Percentiles rank a stretch among this genome's conserved stretches.
These are phyloP conservation scores for Hippocampus comes DNA, from an alignment of 2,113 vertebrate species.

Conservation along the genomic window DNA sequence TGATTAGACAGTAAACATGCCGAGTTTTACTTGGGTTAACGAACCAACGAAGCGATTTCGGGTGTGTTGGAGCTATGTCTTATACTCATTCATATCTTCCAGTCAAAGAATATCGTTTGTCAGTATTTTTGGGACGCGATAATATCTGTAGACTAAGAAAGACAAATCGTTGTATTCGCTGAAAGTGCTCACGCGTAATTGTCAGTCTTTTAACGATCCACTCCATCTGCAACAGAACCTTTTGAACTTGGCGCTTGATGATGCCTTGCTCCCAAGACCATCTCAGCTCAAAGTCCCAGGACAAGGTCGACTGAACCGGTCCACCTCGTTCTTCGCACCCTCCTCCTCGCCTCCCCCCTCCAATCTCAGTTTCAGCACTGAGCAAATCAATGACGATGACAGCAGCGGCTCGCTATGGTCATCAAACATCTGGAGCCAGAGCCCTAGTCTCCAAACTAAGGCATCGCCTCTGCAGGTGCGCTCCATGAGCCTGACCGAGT, in stretches of 20 bases:
- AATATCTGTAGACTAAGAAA: background rate
- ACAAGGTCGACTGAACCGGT: constrained; percentile 47
- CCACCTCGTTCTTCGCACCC: constrained; percentile 55
- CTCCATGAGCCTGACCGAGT: constrained; percentile 78
- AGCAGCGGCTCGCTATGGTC: constrained; percentile 57
- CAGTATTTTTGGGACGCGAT: background rate
- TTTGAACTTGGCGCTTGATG: constrained; percentile 53
- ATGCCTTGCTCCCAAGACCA: constrained; percentile 37
- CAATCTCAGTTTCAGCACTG: constrained; percentile 52
- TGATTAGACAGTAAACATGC: constrained; percentile 9
- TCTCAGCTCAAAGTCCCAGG: constrained; percentile 43
- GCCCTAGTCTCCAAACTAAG: constrained; percentile 40
- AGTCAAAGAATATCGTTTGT: background rate
- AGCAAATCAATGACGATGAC: constrained; percentile 54
- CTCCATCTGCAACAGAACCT: constrained; percentile 48
- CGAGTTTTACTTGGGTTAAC: background rate
- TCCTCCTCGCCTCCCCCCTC: constrained; percentile 41
- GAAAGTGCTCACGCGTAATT: background rate
- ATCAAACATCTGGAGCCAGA: constrained; percentile 69
- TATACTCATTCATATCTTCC: background rate
- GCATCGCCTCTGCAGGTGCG: constrained; percentile 61
- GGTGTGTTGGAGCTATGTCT: background rate
- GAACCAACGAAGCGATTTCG: background rate
- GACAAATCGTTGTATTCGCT: background rate
- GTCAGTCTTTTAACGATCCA: constrained; percentile 20